phyloP scores from a whole-genome alignment of 2,888 invertebrate genomes.

The Harpalus rubripes region DNA sequence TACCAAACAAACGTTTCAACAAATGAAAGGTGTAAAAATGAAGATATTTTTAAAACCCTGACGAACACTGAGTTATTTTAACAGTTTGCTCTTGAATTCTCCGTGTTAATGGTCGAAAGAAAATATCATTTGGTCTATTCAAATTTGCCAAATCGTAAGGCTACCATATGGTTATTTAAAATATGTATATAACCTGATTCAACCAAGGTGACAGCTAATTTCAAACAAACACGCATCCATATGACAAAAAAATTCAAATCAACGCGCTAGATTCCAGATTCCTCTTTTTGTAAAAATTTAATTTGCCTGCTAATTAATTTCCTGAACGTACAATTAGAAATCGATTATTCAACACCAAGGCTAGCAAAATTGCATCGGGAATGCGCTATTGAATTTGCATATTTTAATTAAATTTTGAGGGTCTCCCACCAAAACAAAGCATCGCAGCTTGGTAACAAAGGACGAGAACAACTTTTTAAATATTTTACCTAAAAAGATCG shows the following conservation, averaged over 20 bases:
- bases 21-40: not conserved
- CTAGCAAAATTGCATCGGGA: conserved; percentile 10
- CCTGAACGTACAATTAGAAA: not conserved
- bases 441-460: not conserved
- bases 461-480: conserved; percentile 22
- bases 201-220: conserved; percentile 43
- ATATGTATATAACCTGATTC: conserved; percentile 57
- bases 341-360: not conserved
- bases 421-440: conserved; percentile 7
- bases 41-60: not conserved
- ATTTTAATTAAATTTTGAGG: conserved; percentile 20
- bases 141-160: conserved; percentile 17
- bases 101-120: conserved; percentile 9
- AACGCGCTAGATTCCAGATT: not conserved
- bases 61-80: not conserved
- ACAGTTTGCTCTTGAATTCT: not conserved
- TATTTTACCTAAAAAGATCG: conserved; percentile 32
- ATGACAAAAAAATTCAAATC: not conserved
- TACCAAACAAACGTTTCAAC: not conserved
- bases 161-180: conserved; percentile 46
- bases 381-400: conserved; percentile 20
- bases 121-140: conserved; percentile 1
- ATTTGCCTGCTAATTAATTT: not conserved
- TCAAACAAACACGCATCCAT: not conserved
- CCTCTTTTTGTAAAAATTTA: conserved; percentile 1